phyloP scores from a whole-genome alignment of 2,888 invertebrate genomes.

The Trachelus stipa region DNA sequence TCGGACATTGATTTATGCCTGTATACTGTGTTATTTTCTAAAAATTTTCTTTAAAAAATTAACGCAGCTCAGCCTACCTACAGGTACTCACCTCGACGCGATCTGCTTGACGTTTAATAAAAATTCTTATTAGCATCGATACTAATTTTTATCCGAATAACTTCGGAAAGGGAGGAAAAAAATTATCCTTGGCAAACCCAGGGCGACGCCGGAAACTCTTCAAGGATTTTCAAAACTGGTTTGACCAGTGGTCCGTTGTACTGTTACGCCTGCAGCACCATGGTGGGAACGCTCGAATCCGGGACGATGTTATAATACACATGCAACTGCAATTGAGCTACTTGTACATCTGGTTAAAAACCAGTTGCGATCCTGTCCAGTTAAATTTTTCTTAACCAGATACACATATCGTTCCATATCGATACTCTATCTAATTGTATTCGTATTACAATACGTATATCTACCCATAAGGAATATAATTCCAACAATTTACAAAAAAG shows the following conservation, averaged over 20 bases:
- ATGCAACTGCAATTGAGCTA: conserved; percentile 5
- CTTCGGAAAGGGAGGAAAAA: background rate
- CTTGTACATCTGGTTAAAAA: background rate
- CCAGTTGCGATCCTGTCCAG: background rate
- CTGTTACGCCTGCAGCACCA: background rate
- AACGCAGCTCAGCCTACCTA: background rate
- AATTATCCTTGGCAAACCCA: background rate
- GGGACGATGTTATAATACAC: conserved; percentile 11
- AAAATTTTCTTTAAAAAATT: background rate
- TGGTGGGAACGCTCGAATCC: conserved; percentile 20
- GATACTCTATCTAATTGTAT: background rate
- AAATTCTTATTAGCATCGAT: background rate
- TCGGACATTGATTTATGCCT: background rate
- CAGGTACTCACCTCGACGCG: background rate
- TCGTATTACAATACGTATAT: background rate
- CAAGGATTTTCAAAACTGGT: conserved; percentile 21
- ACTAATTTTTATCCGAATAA: background rate
- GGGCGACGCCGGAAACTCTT: conserved; percentile 23
- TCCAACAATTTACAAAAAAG: too few species aligned
- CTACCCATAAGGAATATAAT: background rate
- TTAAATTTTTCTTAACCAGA: background rate
- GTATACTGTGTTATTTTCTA: background rate
- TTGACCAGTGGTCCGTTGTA: conserved; percentile 9
- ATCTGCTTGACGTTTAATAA: background rate
- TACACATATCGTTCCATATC: background rate